Evolutionary conservation across 2,888 invertebrate species (phyloP), one percentile per base, ranked within the genome.

Genomic region (Tetrapedia diversipes): DNA sequence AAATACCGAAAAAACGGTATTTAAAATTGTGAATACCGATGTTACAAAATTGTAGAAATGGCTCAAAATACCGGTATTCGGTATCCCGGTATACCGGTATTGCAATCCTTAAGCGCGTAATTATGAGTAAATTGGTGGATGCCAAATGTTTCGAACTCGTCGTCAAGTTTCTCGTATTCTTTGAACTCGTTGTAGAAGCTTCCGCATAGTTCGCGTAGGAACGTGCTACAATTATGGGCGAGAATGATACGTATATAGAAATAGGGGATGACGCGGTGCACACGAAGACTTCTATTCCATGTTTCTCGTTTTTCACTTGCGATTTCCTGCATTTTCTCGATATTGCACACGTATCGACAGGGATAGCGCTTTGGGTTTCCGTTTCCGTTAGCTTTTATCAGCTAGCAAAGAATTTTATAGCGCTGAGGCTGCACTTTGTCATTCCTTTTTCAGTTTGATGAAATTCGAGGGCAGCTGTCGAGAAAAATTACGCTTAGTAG

Each of bases 271-370:
- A 49, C 27, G 4, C 14, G 16, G 39, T 16, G 27, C 14, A 27
- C n/a, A n/a, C n/a, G n/a, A 2, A 27, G 27, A 49, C 27, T 27
- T 29, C 27, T 14, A 1, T 16, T 16, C 19, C 24, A 3, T 24
- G 22, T 24, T 10, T 10, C 14, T 4, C 1, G 2, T 16, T 27
- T 3, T 32, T n/a, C 19, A 19, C 27, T 27, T 29, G 39, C 29
- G 59, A 57, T 43, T 59, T 59, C 59, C 29, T 19, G 29, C 29
- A 43, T 43, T 43, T 59, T 19, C 19, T n/a, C 43, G 27, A 59
- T 59, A 43, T 59, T 45, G 29, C 19, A 6, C 10, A 14, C 14
- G 11, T 32, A 59, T 29, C 27, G 59, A 4, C 1, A 29, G n/a
- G 43, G 29, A 59, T 59, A 19, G 19, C 10, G 43, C 59, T 19